Percentiles rank a stretch among this genome's conserved stretches.
Evolutionary conservation across 2,888 invertebrate genomes (phyloP).

Genomic region (Zaprionus obscuricornis): DNA sequence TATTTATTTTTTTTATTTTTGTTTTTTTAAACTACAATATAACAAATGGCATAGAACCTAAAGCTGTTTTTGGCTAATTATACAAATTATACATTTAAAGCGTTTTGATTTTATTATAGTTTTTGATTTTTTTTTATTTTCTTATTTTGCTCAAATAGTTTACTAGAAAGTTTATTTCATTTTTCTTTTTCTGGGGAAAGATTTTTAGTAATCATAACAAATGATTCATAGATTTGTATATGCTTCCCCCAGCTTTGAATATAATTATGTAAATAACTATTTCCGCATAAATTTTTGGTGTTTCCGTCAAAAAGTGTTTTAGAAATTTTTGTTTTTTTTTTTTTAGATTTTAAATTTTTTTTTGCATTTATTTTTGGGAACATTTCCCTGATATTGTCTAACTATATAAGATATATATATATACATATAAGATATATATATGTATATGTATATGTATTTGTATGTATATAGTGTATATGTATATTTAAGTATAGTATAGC

Average conservation of each 20-base stretch:
- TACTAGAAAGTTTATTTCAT: constrained; percentile 2
- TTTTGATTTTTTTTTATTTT: too few species aligned
- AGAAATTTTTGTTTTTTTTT: constrained; percentile 22
- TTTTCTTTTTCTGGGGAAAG: background rate
- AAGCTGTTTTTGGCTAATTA: constrained; percentile 27
- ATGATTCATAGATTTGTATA: constrained; percentile 47
- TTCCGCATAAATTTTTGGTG: constrained; percentile 51
- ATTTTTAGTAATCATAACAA: constrained; percentile 46
- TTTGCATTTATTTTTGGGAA: constrained; percentile 55
- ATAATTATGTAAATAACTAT: constrained; percentile 19
- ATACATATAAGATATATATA: constrained; percentile 25
- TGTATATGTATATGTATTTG: constrained; percentile 6
- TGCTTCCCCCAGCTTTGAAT: constrained; percentile 21
- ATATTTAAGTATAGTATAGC: constrained; percentile 11
- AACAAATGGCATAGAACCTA: constrained; percentile 22
- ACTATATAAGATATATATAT: constrained; percentile 67
- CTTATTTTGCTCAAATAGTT: too few species aligned
- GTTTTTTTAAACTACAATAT: constrained; percentile 13
- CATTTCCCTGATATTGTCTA: constrained; percentile 80
- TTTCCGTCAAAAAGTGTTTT: constrained; percentile 59
- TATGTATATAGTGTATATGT: constrained; percentile 2
- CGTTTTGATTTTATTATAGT: constrained; percentile 32
- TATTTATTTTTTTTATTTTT: background rate
- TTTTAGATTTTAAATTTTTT: constrained; percentile 25
- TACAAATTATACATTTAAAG: constrained; percentile 50